These are phyloP conservation scores for Lepisosteus osseus DNA, from an alignment of 2,113 vertebrate species.

Conservation along the genomic window DNA sequence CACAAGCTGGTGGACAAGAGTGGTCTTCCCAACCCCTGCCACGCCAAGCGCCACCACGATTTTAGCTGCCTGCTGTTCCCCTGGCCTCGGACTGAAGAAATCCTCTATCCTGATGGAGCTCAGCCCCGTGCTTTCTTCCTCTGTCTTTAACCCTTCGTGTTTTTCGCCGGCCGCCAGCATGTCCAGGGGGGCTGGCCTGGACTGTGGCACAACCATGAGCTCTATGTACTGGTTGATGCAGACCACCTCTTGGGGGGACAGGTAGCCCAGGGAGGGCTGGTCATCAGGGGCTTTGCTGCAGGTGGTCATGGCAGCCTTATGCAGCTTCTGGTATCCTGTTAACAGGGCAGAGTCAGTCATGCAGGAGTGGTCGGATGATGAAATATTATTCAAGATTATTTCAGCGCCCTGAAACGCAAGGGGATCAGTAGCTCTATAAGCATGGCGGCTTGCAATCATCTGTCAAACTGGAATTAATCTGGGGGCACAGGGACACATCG, in stretches of 20 bases:
- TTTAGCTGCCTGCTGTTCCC: background rate
- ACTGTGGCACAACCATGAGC: constrained; percentile 9
- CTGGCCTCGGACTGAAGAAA: constrained; percentile 34
- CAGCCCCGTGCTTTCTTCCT: background rate
- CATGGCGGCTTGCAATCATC: too few species aligned
- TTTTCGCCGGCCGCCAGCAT: too few species aligned
- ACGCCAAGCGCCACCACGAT: constrained; percentile 48
- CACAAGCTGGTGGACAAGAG: constrained; percentile 54
- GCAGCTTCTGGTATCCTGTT: constrained; percentile 36
- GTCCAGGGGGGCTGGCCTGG: too few species aligned
- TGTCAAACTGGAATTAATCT: too few species aligned
- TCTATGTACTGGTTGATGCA: constrained; percentile 36
- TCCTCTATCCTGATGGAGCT: constrained; percentile 27
- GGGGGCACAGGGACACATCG: too few species aligned
- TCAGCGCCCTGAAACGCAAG: too few species aligned
- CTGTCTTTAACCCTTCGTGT: background rate
- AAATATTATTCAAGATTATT: too few species aligned
- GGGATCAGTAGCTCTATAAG: too few species aligned
- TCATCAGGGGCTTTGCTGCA: constrained; percentile 25
- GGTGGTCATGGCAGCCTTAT: constrained; percentile 38
- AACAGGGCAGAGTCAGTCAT: background rate
- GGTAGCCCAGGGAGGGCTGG: constrained; percentile 45
- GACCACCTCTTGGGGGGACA: constrained; percentile 36
- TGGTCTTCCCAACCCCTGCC: constrained; percentile 66
- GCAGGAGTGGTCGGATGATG: too few species aligned